phyloP scores from a whole-genome alignment of 2,888 invertebrate species.

The Mystacides longicornis region DNA sequence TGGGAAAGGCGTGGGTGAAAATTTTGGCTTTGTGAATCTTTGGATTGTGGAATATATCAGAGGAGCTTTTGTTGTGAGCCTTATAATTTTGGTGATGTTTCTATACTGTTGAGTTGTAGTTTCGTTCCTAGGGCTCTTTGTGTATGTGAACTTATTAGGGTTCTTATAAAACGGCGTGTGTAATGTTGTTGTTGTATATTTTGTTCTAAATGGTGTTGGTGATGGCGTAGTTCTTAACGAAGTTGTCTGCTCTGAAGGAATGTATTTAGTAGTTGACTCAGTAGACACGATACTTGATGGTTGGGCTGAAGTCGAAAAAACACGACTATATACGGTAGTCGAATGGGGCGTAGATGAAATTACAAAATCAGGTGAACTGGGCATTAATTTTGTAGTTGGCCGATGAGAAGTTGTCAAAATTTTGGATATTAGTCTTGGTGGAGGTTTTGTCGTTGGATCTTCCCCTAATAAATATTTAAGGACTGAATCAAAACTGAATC shows the following conservation, averaged over 20 bases:
- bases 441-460: slow-evolving; percentile 34
- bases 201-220: background rate
- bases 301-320: background rate
- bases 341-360: background rate
- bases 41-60: slow-evolving; percentile 19
- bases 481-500: slow-evolving; percentile 55
- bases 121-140: slow-evolving; percentile 19
- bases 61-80: slow-evolving; percentile 18
- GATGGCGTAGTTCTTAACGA: background rate
- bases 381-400: background rate
- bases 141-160: slow-evolving; percentile 19
- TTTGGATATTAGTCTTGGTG: slow-evolving; percentile 11
- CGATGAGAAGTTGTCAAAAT: background rate
- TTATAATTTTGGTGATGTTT: slow-evolving; percentile 22
- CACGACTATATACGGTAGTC: background rate
- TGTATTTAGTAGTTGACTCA: background rate
- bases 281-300: background rate
- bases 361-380: background rate
- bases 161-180: slow-evolving; percentile 11
- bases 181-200: slow-evolving; percentile 6
- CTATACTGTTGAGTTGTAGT: slow-evolving; percentile 12
- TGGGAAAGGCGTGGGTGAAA: slow-evolving; percentile 12
- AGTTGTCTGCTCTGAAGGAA: background rate
- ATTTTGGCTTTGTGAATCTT: slow-evolving; percentile 19
- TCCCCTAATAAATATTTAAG: slow-evolving; percentile 54